These are phyloP conservation scores for Himantopus leucocephalus DNA, from an alignment of 2,113 vertebrate species.

Conservation along the genomic window DNA sequence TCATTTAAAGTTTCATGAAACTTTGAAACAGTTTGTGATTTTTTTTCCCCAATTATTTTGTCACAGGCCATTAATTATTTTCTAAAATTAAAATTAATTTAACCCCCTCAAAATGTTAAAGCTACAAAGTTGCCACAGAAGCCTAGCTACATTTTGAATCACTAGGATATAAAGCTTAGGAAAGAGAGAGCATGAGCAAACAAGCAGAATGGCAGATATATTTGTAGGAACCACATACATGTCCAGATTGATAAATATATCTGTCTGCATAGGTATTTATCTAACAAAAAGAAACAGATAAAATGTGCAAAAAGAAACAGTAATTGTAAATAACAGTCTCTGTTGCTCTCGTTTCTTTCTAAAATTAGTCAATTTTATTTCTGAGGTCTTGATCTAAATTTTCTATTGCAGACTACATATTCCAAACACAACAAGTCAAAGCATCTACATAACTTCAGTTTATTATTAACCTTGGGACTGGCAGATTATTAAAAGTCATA, in stretches of 20 bases:
- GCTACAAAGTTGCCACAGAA: neutral
- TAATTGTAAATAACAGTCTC: conserved; percentile 49
- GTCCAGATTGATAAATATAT: conserved; percentile 29
- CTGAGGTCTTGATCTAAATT: conserved; percentile 46
- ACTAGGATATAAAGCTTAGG: neutral
- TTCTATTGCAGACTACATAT: conserved; percentile 28
- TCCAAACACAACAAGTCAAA: conserved; percentile 15
- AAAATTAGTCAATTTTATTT: conserved; percentile 46
- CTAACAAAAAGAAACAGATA: conserved; percentile 24
- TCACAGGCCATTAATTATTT: neutral
- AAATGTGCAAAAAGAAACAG: conserved; percentile 2
- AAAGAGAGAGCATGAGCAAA: neutral
- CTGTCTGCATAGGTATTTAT: conserved; percentile 1
- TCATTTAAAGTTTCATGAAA: neutral
- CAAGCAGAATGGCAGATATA: neutral
- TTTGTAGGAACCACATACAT: neutral
- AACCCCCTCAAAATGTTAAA: neutral
- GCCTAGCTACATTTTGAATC: neutral
- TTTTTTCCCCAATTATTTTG: neutral
- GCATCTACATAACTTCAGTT: neutral
- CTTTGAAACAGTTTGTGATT: neutral
- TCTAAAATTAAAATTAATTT: too few relatives aligned
- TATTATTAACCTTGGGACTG: conserved; percentile 39
- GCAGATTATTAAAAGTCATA: conserved; percentile 47
- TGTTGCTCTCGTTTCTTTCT: neutral